Percentiles rank a stretch among this genome's conserved stretches.
phyloP scores from a whole-genome alignment of 2,888 invertebrate genomes.

The Leptinotarsa haldemani region DNA sequence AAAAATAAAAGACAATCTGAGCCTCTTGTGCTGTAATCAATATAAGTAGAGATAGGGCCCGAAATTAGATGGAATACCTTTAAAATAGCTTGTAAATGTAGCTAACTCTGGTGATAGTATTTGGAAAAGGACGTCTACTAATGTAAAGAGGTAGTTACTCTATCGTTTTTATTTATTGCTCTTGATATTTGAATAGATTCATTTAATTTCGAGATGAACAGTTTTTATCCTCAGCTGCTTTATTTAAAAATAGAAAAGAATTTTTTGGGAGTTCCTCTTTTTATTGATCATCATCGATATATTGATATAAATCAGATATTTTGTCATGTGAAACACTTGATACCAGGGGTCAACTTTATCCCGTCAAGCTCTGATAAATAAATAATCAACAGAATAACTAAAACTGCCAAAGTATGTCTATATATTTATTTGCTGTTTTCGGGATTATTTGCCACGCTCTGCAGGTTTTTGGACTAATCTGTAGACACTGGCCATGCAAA shows the following conservation, averaged over 20 bases:
- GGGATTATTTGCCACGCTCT: too few species aligned
- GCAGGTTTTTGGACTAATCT: too few species aligned
- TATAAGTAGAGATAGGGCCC: conserved; percentile 46
- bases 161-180: conserved; percentile 47
- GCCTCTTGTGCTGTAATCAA: conserved; percentile 49
- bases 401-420: too few species aligned
- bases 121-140: conserved; percentile 36
- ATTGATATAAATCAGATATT: too few species aligned
- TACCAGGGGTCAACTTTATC: too few species aligned
- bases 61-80: conserved; percentile 47
- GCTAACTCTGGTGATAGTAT: conserved; percentile 41
- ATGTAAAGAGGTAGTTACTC: conserved; percentile 39
- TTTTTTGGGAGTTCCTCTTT: not conserved
- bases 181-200: conserved; percentile 47
- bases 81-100: conserved; percentile 49
- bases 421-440: too few species aligned
- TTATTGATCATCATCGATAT: not conserved
- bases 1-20: conserved; percentile 46
- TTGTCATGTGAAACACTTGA: too few species aligned
- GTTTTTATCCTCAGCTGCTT: conserved; percentile 33
- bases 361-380: too few species aligned
- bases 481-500: too few species aligned
- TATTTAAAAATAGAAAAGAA: not conserved
- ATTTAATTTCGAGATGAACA: conserved; percentile 45
- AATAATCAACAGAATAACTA: too few species aligned